Conservation (phyloP, 2,113 vertebrate species). For the Pomatostomus ruficeps region DNA sequence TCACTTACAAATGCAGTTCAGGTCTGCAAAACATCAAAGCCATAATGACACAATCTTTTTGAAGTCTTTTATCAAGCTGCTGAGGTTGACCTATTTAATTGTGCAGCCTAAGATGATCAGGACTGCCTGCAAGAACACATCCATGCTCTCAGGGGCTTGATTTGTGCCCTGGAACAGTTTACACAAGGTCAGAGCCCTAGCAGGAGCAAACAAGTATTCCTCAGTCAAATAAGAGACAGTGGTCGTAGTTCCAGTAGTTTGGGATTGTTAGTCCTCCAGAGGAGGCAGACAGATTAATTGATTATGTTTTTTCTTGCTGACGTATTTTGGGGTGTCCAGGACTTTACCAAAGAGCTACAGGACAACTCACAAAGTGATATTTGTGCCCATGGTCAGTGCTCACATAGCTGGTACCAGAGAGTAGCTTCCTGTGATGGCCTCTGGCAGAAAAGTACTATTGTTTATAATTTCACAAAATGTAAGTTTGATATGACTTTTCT, state of each 20-base stretch:
- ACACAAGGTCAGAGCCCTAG: neutral
- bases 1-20: conserved; percentile 61
- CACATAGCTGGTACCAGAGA: neutral
- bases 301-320: neutral
- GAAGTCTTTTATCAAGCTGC: conserved; percentile 57
- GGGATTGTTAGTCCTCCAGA: neutral
- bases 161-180: neutral
- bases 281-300: neutral
- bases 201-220: neutral
- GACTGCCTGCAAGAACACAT: conserved; percentile 8
- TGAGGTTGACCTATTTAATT: conserved; percentile 60
- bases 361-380: neutral
- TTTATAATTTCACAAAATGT: neutral
- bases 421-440: neutral
- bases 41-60: conserved; percentile 54
- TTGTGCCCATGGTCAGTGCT: neutral
- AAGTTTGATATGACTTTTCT: neutral
- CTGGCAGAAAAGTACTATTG: neutral
- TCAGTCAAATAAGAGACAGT: neutral
- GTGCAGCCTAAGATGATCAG: conserved; percentile 38
- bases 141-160: neutral
- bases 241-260: neutral
- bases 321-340: neutral
- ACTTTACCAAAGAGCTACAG: neutral
- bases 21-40: conserved; percentile 59